A percentile compares a stretch with the other conserved stretches of the same genome.
Conservation (phyloP, 2,113 vertebrate genomes). For the Dendrocopos noguchii region DNA sequence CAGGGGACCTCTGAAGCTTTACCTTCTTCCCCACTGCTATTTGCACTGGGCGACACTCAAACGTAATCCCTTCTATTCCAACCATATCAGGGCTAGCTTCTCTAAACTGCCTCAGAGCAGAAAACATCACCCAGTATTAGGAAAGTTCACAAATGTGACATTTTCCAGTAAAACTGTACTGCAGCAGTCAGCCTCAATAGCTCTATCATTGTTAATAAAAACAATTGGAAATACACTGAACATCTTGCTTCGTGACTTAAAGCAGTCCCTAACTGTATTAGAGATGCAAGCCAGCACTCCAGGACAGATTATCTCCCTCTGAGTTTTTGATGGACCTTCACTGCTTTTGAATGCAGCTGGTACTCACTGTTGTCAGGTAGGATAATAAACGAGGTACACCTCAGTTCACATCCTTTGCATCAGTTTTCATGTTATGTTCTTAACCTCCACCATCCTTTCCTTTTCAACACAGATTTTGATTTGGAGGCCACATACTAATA, state of each 20-base stretch:
- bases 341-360: conserved; percentile 33
- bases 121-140: not conserved
- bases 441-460: conserved; percentile 22
- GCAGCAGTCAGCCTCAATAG: conserved; percentile 5
- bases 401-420: not conserved
- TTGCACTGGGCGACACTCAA: not conserved
- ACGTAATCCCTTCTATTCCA: not conserved
- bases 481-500: not conserved
- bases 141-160: conserved; percentile 22
- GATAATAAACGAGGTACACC: conserved; percentile 55
- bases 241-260: not conserved
- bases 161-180: not conserved
- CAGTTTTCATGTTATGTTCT: conserved; percentile 10
- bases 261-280: conserved; percentile 5
- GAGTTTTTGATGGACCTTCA: conserved; percentile 1
- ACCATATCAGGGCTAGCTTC: not conserved
- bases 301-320: conserved; percentile 41
- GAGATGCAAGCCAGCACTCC: conserved; percentile 31
- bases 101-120: not conserved
- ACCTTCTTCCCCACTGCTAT: not conserved
- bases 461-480: conserved; percentile 37
- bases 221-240: conserved; percentile 50
- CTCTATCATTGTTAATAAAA: conserved; percentile 43
- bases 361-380: not conserved
- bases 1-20: conserved; percentile 29